These are phyloP conservation scores for Onychomys leucogaster DNA, from an alignment of 2,797 vertebrate genomes.

Conservation along the genomic window DNA sequence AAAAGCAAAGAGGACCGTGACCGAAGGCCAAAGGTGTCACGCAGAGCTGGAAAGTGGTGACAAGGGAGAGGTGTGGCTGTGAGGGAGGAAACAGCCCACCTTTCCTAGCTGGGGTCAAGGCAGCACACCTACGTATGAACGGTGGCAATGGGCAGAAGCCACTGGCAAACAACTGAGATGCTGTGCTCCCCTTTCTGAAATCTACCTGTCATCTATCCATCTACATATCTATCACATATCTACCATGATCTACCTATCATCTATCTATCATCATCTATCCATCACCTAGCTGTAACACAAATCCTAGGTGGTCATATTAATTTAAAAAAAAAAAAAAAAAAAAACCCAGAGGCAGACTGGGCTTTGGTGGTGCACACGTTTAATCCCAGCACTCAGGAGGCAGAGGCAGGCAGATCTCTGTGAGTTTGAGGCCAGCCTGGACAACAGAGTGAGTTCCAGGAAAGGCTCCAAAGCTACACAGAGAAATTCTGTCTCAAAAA, in stretches of 20 bases:
- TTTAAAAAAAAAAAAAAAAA: too few relatives aligned
- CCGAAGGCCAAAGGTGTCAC: neutral
- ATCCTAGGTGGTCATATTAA: too few relatives aligned
- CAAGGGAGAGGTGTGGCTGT: neutral
- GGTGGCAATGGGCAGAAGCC: neutral
- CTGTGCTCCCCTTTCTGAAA: neutral
- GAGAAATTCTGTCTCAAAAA: too few relatives aligned
- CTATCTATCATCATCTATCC: too few relatives aligned
- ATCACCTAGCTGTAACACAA: neutral
- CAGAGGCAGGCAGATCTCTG: too few relatives aligned
- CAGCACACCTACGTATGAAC: neutral
- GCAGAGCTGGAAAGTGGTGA: neutral
- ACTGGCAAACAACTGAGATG: neutral
- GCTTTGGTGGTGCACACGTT: too few relatives aligned
- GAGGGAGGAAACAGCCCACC: neutral
- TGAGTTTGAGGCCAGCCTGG: too few relatives aligned
- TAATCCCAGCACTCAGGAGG: too few relatives aligned
- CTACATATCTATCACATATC: neutral
- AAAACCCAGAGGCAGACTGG: too few relatives aligned
- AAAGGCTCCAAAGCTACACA: too few relatives aligned
- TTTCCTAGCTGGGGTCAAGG: neutral
- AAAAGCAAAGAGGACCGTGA: neutral
- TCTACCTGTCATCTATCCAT: neutral
- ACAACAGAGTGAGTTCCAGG: too few relatives aligned
- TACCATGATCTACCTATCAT: neutral